Evolutionary conservation across 1,140 invertebrate genomes (phyloP), one percentile per base, ranked within the genome.

Genomic region (Ridgeia piscesae): DNA sequence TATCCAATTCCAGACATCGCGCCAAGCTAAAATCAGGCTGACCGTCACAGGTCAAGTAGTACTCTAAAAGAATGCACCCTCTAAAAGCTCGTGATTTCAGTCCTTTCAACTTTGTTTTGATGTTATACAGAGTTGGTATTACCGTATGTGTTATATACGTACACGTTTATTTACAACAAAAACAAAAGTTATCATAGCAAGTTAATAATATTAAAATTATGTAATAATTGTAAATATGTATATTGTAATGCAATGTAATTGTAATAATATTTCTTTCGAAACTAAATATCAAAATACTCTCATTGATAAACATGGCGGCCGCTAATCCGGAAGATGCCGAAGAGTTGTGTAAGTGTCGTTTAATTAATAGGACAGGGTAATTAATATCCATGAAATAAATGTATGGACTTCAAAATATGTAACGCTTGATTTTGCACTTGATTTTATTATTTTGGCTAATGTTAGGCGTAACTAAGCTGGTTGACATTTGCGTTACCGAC

Each of bases 71-170:
- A n/a, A n/a, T n/a, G n/a, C n/a, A n/a, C n/a, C n/a, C n/a, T n/a
- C n/a, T n/a, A n/a, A n/a, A 77, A 8, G 58, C 58, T 77, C 58
- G 58, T 77, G 58, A 77, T 2, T 42, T 77, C n/a, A n/a, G n/a
- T n/a, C n/a, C n/a, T n/a, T n/a, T n/a, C n/a, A 77, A 77, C 58
- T 77, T 77, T 77, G 58, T 77, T 77, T 77, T 77, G 58, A 77
- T 77, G 4, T 77, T 31, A 77, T 31, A 77, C 58, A 77, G 4
- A 77, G 58, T 0, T 77, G 58, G 58, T 77, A 17, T 77, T 77
- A 77, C 58, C 58, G 11, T 77, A 77, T 77, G 11, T 21, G 4
- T 77, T 77, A 77, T 77, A 77, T 77, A 77, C 58, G 58, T 21
- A 77, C 58, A 42, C 42, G 11, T 42, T 42, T 31, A 77, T 77